Conservation (phyloP, 1,140 invertebrate species). For the Tetramorium simillimum region DNA sequence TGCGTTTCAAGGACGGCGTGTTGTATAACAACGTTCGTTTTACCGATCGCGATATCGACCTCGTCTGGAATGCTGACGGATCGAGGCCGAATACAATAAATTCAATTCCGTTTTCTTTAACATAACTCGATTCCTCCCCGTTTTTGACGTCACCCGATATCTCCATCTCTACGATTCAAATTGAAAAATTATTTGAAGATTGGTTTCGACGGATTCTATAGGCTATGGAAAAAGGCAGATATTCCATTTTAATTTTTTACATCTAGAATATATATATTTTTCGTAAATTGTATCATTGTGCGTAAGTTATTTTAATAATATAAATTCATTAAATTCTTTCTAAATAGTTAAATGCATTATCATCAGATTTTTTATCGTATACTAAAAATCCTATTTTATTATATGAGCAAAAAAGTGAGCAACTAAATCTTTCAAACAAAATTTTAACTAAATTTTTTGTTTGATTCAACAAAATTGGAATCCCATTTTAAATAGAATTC, state of each 20-base stretch:
- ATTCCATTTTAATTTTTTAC: neutral
- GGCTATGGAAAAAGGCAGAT: neutral
- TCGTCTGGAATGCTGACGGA: constrained; percentile 60
- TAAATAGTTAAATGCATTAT: neutral
- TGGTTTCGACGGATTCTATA: neutral
- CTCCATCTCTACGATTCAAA: neutral
- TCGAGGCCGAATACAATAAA: constrained; percentile 25
- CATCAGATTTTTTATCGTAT: neutral
- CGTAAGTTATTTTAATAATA: neutral
- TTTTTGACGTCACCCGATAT: neutral
- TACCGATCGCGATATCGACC: constrained; percentile 69
- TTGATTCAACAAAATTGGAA: too few relatives aligned
- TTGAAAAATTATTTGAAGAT: neutral
- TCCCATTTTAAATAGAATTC: too few relatives aligned
- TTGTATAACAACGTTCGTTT: constrained; percentile 71
- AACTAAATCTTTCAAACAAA: too few relatives aligned
- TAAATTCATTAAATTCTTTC: neutral
- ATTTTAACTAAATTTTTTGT: too few relatives aligned
- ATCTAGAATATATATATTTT: neutral
- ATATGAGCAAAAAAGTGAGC: too few relatives aligned
- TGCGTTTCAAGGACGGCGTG: constrained; percentile 69
- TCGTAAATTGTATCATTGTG: neutral
- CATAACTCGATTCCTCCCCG: constrained; percentile 20
- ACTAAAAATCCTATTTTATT: too few relatives aligned
- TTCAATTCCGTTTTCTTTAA: neutral